Percentiles rank a stretch among this genome's conserved stretches.
Conservation (phyloP, 2,888 invertebrate genomes). For the Xylophagus ater region DNA sequence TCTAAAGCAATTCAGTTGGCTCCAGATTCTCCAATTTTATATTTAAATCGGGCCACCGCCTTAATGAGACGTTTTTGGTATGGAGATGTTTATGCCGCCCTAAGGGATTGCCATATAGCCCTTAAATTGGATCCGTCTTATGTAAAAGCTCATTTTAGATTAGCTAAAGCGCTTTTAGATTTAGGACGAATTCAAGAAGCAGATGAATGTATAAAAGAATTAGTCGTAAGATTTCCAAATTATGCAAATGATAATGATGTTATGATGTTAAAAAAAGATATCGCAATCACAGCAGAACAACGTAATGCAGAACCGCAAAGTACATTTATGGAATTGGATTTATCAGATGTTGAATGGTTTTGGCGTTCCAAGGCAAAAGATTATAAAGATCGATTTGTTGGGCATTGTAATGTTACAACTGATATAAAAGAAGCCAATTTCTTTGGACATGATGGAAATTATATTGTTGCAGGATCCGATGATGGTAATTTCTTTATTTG, state of each 20-base stretch:
- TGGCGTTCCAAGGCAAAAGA: constrained; percentile 56
- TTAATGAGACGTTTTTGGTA: constrained; percentile 76
- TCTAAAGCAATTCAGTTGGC: constrained; percentile 62
- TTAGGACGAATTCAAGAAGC: constrained; percentile 63
- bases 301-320: constrained; percentile 7
- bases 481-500: constrained; percentile 94
- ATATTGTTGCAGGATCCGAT: constrained; percentile 69
- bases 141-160: constrained; percentile 60
- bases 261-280: constrained; percentile 50
- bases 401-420: constrained; percentile 96
- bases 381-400: constrained; percentile 73
- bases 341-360: constrained; percentile 17
- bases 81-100: constrained; percentile 88
- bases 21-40: constrained; percentile 66
- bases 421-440: constrained; percentile 96
- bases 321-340: constrained; percentile 5
- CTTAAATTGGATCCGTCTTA: constrained; percentile 65
- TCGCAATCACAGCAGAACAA: constrained; percentile 29
- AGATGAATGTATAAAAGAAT: constrained; percentile 57
- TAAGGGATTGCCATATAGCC: constrained; percentile 80
- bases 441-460: constrained; percentile 59
- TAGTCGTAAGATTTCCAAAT: constrained; percentile 61
- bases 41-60: constrained; percentile 79
- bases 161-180: constrained; percentile 70
- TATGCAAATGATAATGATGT: constrained; percentile 57